These are phyloP conservation scores for Seladonia tumulorum DNA, from an alignment of 2,888 invertebrate genomes.

Conservation along the genomic window DNA sequence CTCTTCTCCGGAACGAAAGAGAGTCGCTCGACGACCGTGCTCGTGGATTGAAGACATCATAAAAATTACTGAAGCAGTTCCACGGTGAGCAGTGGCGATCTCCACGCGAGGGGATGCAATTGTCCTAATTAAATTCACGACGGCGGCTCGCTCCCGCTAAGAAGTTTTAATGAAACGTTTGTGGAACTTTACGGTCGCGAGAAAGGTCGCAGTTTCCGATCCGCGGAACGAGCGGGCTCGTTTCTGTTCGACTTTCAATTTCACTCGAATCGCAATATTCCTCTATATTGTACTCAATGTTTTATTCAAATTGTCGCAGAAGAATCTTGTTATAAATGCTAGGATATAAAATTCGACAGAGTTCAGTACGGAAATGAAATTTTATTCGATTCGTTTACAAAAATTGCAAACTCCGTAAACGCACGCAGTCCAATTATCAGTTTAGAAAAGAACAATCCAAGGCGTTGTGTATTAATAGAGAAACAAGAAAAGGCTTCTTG, in stretches of 20 bases:
- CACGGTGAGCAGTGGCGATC: conserved; percentile 27
- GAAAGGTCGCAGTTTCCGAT: conserved; percentile 37
- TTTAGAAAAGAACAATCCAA: not conserved
- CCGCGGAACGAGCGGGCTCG: not conserved
- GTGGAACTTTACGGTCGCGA: conserved; percentile 31
- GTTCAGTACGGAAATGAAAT: too few species aligned
- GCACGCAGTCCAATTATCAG: not conserved
- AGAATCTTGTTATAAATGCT: not conserved
- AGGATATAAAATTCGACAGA: too few species aligned
- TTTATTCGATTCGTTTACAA: not conserved
- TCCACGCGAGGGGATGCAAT: conserved; percentile 17
- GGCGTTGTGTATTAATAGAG: not conserved
- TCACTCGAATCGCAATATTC: not conserved
- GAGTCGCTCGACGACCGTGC: not conserved
- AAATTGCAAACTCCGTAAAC: not conserved
- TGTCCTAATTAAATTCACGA: conserved; percentile 57
- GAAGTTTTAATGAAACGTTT: conserved; percentile 59
- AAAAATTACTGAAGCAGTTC: conserved; percentile 9
- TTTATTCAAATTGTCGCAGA: not conserved
- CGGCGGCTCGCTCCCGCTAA: conserved; percentile 20
- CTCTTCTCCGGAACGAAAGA: not conserved
- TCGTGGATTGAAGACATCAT: conserved; percentile 6
- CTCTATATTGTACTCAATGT: not conserved
- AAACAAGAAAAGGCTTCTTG: not conserved
- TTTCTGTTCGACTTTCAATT: not conserved